Conservation (phyloP, 2,113 vertebrate genomes). For the Megaleporinus macrocephalus region DNA sequence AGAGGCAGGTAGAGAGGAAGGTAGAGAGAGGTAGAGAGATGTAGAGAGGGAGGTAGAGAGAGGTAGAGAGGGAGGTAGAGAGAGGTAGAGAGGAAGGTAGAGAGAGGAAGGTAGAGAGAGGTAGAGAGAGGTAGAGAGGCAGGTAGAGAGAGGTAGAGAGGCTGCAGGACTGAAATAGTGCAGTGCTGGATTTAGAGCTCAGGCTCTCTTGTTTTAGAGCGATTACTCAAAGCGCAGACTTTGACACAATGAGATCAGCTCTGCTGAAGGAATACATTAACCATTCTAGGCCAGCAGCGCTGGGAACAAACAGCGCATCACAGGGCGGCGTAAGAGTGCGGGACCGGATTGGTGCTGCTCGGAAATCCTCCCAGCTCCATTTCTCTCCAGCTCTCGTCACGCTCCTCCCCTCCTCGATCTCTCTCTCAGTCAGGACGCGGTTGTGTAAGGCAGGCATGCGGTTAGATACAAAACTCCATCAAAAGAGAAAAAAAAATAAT, state of each 20-base stretch:
- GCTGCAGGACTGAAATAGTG: constrained; percentile 49
- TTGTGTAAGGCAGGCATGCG: neutral
- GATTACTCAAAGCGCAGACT: constrained; percentile 79
- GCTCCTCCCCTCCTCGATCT: neutral
- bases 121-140: constrained; percentile 27
- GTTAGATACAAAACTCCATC: neutral
- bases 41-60: neutral
- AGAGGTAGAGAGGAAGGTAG: neutral
- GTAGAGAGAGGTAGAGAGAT: neutral
- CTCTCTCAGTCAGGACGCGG: neutral
- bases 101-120: constrained; percentile 28
- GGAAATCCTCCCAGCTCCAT: neutral
- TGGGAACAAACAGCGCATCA: constrained; percentile 59
- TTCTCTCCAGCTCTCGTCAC: neutral
- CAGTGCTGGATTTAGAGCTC: constrained; percentile 50
- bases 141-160: constrained; percentile 14
- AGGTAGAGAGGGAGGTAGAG: neutral
- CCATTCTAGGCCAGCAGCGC: constrained; percentile 76
- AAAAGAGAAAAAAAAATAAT: too few relatives aligned
- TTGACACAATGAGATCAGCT: constrained; percentile 84
- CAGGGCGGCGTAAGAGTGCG: constrained; percentile 28
- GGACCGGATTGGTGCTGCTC: constrained; percentile 21
- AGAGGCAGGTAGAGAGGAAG: neutral
- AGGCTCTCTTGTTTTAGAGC: constrained; percentile 76
- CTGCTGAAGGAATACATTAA: constrained; percentile 74